These are phyloP conservation scores for Monoplex corrugatus DNA, from an alignment of 2,888 invertebrate genomes.

Conservation along the genomic window DNA sequence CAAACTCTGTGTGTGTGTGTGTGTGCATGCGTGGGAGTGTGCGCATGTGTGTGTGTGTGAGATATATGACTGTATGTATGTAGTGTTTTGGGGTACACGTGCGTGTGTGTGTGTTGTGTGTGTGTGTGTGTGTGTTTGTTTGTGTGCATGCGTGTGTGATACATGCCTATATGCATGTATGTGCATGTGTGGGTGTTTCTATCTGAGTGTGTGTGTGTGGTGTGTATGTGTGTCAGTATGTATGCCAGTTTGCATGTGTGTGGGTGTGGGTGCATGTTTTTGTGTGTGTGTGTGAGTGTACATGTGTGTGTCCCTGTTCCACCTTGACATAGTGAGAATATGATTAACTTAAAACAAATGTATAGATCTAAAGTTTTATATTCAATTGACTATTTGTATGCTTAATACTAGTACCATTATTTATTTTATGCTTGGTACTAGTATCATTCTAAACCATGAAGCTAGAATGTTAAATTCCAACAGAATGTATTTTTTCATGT, in stretches of 20 bases:
- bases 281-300: constrained; percentile 22
- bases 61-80: constrained; percentile 11
- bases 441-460: too few species aligned
- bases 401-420: too few species aligned
- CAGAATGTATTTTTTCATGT: too few species aligned
- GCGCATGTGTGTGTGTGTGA: constrained; percentile 13
- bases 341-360: too few species aligned
- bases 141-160: constrained; percentile 24
- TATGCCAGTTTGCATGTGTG: neutral
- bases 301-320: neutral
- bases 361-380: too few species aligned
- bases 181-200: neutral
- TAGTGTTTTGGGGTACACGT: neutral
- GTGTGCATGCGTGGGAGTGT: neutral
- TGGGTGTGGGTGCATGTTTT: constrained; percentile 23
- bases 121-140: neutral
- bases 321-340: too few species aligned
- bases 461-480: too few species aligned
- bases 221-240: too few species aligned
- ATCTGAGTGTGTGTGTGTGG: too few species aligned
- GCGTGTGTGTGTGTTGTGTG: neutral
- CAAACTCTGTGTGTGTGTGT: neutral
- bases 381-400: too few species aligned
- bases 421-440: too few species aligned
- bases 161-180: too few species aligned